Base-by-base conservation (phyloP, 2,888 invertebrate species). In the Cheilosia impressa region DNA sequence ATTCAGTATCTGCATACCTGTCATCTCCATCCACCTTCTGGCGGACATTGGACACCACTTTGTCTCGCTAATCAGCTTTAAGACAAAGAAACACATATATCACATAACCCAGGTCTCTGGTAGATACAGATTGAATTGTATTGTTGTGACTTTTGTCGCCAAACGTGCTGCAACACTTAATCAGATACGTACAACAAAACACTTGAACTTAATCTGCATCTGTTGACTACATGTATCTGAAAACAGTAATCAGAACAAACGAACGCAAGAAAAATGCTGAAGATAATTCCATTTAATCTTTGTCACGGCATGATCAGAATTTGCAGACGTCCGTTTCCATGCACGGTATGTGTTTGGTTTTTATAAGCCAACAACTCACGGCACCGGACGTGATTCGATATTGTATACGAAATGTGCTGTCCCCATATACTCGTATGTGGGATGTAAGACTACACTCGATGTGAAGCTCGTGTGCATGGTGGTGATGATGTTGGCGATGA, bases 121-220 rank as follows among this genome's bases (percentile, higher is more conserved):
- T 4, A 27, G 27, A 24, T 50, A 24, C 31, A 17, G n/a, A 69
- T 47, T 41, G 43, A 69, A 63, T 78, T 71, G 60, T 65, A 57
- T 72, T 65, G 65, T 45, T 79, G 52, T 72, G 52, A 65, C 65
- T 72, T 57, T 38, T 38, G 38, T 38, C 38, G 38, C 38, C 38
- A 38, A 38, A 38, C 38, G 38, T 38, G 38, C 55, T 78, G 71
- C 62, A 55, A 55, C 68, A 60, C 52, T 71, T 58, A 66, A 80
- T 66, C 79, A 52, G 38, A 80, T 66, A 41, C 31, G 9, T 58
- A 57, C 72, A 72, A 47, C 72, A 73, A 66, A 80, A 73, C 79
- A 73, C 79, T 80, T 80, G 66, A 80, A 73, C 66, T 66, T 72
- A 80, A 80, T 80, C 79, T 73, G 72, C 79, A 80, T 80, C 79